Evolutionary conservation across 2,113 vertebrate genomes (phyloP).

Genomic region (Butorides virescens): DNA sequence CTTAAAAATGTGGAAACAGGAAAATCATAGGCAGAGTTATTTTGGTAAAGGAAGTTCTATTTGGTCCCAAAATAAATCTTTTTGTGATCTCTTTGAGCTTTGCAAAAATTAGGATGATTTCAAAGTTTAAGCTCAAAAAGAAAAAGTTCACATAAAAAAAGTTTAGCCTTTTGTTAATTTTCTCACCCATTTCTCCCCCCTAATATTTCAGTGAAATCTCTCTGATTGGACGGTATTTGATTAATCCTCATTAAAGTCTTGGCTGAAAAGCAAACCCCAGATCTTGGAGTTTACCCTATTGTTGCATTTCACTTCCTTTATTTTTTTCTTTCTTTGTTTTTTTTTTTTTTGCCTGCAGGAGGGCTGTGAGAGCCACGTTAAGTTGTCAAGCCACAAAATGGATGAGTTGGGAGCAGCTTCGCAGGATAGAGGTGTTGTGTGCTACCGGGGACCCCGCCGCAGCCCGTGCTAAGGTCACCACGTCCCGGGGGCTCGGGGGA

Average conservation of each 20-base stretch:
- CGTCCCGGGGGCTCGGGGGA: background rate
- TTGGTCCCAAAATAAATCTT: background rate
- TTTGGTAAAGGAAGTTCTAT: background rate
- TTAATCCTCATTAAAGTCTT: background rate
- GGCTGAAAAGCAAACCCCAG: background rate
- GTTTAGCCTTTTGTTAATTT: background rate
- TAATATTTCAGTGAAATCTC: background rate
- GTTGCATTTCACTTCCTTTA: background rate
- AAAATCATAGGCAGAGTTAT: background rate
- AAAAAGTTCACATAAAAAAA: background rate
- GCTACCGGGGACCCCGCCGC: fast-evolving
- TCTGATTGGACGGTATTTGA: background rate
- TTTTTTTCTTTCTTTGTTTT: background rate
- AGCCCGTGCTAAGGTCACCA: background rate
- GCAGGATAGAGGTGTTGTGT: background rate
- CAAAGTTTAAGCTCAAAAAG: background rate
- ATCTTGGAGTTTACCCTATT: background rate
- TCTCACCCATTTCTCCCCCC: background rate
- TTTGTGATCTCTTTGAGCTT: background rate
- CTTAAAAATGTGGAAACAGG: background rate
- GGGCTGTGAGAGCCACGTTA: fast-evolving
- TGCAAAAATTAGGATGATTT: background rate
- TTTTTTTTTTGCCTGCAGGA: background rate
- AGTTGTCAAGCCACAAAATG: background rate
- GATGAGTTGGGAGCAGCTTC: background rate